Evolutionary conservation across 2,113 vertebrate species (phyloP), one percentile per base, ranked within the genome.

Genomic region (Hyperoodon ampullatus): DNA sequence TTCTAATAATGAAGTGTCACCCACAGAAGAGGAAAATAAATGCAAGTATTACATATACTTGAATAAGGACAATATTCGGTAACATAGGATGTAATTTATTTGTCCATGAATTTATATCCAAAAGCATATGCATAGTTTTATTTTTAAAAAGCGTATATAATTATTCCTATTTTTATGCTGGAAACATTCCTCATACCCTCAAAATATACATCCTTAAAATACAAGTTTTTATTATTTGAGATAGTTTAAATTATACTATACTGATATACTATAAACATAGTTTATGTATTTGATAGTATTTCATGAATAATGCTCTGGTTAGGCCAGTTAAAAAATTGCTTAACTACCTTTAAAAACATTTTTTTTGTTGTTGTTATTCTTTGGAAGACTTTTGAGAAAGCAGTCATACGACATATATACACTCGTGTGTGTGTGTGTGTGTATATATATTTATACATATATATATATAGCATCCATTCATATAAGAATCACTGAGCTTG

Each of bases 1-100:
- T 96, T 98, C 75, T 89, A 95, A 72, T 98, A 98, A 98, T 98
- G 97, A 98, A 97, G 97, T 98, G 93, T 98, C 97, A 97, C 65
- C 93, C 88, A 92, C 71, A 98, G 85, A 98, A 97, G 61, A 91
- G 55, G 21, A 63, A 95, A 97, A 97, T 66, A 75, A 98, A 97
- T 74, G 33, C 77, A 91, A 98, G 97, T 92, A 53, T 44, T 84
- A 35, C 72, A 53, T 66, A 92, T 90, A 97, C 93, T 96, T 58
- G 53, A 98, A 80, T 95, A 93, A 94, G 21, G 9, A 94, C 65
- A 96, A 39, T 87, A 95, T 95, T 98, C 63, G 88, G 71, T 95
- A 96, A 96, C 4, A 11, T n/a, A 87, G 21, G 14, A 71, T 47
- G 47, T 23, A 92, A 95, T 92, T 92, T 97, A 81, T 78, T 86